Percentiles rank a stretch among this genome's conserved stretches.
Conservation (phyloP, 1,140 invertebrate species). For the Macrobrachium nipponense region DNA sequence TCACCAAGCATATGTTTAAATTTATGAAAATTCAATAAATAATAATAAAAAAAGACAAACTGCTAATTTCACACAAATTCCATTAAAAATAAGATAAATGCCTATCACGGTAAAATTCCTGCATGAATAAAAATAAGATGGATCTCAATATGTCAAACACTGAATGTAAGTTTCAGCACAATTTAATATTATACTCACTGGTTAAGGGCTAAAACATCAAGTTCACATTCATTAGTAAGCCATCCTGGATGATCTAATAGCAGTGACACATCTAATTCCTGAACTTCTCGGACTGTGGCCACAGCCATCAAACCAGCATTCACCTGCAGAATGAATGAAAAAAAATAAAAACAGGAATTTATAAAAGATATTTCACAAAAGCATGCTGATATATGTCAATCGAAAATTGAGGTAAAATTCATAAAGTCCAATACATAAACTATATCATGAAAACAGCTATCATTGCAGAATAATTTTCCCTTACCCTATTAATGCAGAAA, state of each 20-base stretch:
- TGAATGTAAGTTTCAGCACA: neutral
- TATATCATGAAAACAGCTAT: too few species aligned
- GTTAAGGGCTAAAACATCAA: constrained; percentile 88
- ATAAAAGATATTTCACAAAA: constrained; percentile 2
- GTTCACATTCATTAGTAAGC: constrained; percentile 92
- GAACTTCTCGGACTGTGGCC: constrained; percentile 94
- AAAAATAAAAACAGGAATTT: neutral
- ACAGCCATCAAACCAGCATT: constrained; percentile 81
- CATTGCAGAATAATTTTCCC: constrained; percentile 9
- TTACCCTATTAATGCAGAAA: constrained; percentile 94
- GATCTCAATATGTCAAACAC: too few species aligned
- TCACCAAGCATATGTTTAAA: too few species aligned
- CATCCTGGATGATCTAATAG: constrained; percentile 88
- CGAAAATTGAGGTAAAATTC: too few species aligned
- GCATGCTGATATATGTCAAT: neutral
- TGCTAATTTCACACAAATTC: too few species aligned
- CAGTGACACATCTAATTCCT: constrained; percentile 96
- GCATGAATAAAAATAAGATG: too few species aligned
- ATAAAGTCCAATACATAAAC: too few species aligned
- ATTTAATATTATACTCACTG: constrained; percentile 73
- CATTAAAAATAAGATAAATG: too few species aligned
- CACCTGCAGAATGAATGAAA: constrained; percentile 72
- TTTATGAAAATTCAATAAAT: too few species aligned
- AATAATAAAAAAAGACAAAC: too few species aligned
- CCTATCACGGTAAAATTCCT: too few species aligned